phyloP scores from a whole-genome alignment of 2,797 vertebrate genomes.

The Remorina albescens region DNA sequence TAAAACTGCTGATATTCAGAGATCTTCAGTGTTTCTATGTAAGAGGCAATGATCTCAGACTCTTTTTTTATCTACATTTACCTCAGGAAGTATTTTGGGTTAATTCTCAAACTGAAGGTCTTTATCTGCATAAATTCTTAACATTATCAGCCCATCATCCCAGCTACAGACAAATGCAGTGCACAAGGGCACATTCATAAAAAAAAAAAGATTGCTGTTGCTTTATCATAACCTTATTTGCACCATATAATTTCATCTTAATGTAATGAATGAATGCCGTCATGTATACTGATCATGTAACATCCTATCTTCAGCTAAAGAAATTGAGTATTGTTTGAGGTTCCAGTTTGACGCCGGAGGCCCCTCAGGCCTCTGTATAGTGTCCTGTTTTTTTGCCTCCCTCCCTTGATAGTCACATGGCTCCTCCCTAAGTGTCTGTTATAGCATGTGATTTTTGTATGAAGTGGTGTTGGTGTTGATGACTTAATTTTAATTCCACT shows the following conservation, averaged over 20 bases:
- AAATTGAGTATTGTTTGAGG: constrained; percentile 18
- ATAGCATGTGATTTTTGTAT: constrained; percentile 14
- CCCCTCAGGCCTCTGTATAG: constrained; percentile 24
- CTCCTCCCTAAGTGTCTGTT: neutral
- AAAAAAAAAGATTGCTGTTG: neutral
- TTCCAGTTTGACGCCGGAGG: constrained; percentile 6
- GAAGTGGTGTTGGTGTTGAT: neutral
- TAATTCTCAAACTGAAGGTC: too few relatives aligned
- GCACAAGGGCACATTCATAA: too few relatives aligned
- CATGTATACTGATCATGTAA: neutral
- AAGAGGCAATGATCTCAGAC: too few relatives aligned
- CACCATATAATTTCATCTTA: neutral
- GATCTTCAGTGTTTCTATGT: too few relatives aligned
- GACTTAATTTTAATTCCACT: neutral
- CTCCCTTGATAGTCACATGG: neutral
- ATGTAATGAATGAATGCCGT: neutral
- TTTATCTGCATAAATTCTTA: too few relatives aligned
- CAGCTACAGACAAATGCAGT: too few relatives aligned
- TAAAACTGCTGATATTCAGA: too few relatives aligned
- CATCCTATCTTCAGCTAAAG: constrained; percentile 1
- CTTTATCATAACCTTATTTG: neutral
- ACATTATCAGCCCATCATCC: too few relatives aligned
- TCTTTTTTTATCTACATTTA: too few relatives aligned
- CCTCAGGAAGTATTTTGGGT: too few relatives aligned
- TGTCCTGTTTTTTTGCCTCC: neutral